These are phyloP conservation scores for Nomia melanderi DNA, from an alignment of 1,140 invertebrate genomes.

Conservation along the genomic window DNA sequence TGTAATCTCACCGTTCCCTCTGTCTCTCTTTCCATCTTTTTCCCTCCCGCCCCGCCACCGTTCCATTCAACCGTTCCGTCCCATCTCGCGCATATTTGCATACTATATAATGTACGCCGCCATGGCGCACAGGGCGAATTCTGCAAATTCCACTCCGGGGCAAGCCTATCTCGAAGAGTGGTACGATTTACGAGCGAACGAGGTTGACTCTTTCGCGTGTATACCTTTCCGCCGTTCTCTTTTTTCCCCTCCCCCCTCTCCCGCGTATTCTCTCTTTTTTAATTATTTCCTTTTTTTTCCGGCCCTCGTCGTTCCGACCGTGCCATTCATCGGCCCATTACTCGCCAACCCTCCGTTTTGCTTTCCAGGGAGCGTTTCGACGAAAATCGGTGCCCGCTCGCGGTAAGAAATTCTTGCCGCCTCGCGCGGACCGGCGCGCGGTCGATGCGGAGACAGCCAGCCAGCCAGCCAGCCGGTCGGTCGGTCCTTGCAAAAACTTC, in stretches of 20 bases:
- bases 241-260: background rate
- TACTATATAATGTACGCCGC: constrained; percentile 62
- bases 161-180: constrained; percentile 48
- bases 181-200: constrained; percentile 41
- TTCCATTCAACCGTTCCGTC: background rate
- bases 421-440: constrained; percentile 36
- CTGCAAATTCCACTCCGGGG: constrained; percentile 45
- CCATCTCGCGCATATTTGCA: constrained; percentile 62
- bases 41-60: background rate
- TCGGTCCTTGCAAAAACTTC: constrained; percentile 40
- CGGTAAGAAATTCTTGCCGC: constrained; percentile 45
- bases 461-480: too few species aligned
- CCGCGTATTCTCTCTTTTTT: constrained; percentile 7
- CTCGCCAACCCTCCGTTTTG: background rate
- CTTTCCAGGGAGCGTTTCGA: constrained; percentile 12
- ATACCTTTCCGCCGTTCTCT: background rate
- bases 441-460: constrained; percentile 39
- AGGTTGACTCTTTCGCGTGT: constrained; percentile 15
- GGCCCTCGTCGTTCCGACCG: background rate
- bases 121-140: constrained; percentile 34
- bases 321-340: background rate
- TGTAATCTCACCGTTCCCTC: constrained; percentile 52
- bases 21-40: background rate
- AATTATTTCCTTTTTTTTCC: constrained; percentile 25
- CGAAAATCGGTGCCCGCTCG: constrained; percentile 51